Evolutionary conservation across 2,797 vertebrate species (phyloP), one percentile per base, ranked within the genome.

Genomic region (Gymnopithys bicolor): DNA sequence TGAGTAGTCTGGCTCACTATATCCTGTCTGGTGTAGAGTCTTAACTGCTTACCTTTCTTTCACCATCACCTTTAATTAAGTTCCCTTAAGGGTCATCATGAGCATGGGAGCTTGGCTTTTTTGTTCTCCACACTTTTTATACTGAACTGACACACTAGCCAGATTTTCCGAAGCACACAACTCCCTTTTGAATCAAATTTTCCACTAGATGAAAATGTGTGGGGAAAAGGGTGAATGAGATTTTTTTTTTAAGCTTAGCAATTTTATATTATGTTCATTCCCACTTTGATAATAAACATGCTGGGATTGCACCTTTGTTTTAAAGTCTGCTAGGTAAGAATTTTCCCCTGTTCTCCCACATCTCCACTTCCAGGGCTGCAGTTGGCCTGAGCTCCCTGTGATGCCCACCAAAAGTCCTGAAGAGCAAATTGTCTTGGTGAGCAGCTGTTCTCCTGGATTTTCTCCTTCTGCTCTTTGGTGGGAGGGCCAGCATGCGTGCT

Each of bases 131-230:
- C n/a, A 52, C 39, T 84, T 96, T 92, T 88, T 63, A 60, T 84
- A 68, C 63, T 27, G 59, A 91, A 78, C 66, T 70, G 55, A 92
- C 85, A 84, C 10, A 24, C 55, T 74, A 89, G 59, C 68, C 88
- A 92, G 88, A 93, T 94, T 96, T 96, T 94, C 89, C 46, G 0
- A 87, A 93, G 56, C 2, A 8, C 3, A 15, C 37, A 64, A 62
- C 37, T 95, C 84, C 35, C 73, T 43, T 95, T 95, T 86, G 93
- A 93, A 91, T 96, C 89, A 96, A 49, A 89, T 91, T 97, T 96
- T 96, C 94, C 96, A 94, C 80, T 87, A 91, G 75, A 95, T 85
- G 74, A 93, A 96, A 94, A 68, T 18, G 28, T 55, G 21, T 53
- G 70, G 28, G 60, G 66, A 94, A 84, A 60, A 68, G 13, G 27